These are phyloP conservation scores for Lasioglossum zephyrum DNA, from an alignment of 2,888 invertebrate genomes.

Conservation along the genomic window DNA sequence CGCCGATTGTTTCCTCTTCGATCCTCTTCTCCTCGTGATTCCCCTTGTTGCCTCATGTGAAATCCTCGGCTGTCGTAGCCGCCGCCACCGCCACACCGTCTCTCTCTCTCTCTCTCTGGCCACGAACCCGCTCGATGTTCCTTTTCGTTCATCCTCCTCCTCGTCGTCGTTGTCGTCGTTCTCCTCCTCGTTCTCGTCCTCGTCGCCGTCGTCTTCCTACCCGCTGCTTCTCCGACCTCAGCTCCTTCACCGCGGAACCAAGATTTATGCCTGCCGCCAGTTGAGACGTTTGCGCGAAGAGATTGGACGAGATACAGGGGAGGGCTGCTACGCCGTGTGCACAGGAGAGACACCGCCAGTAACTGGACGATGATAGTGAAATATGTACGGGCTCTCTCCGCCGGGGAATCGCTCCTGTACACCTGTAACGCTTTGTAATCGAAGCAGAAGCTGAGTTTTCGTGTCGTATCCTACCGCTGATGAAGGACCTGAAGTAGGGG, in stretches of 20 bases:
- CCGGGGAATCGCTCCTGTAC: conserved; percentile 48
- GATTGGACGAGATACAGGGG: conserved; percentile 71
- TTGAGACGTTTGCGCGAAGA: conserved; percentile 83
- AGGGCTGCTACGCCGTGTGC: conserved; percentile 60
- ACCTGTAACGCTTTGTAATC: conserved; percentile 62
- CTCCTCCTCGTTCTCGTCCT: conserved; percentile 22
- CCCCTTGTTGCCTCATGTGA: conserved; percentile 57
- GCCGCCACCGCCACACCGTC: conserved; percentile 4
- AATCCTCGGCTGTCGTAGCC: conserved; percentile 28
- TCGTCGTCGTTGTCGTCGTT: conserved; percentile 17
- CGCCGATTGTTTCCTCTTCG: conserved; percentile 80
- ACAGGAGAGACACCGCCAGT: conserved; percentile 52
- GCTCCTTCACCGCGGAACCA: conserved; percentile 68
- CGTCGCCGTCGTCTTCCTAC: conserved; percentile 43
- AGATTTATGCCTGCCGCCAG: conserved; percentile 82
- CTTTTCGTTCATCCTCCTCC: conserved; percentile 22
- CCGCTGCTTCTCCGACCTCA: conserved; percentile 37
- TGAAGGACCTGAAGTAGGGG: neutral
- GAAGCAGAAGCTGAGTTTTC: conserved; percentile 33
- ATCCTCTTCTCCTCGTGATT: conserved; percentile 63
- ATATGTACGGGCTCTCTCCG: conserved; percentile 55
- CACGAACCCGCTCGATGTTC: neutral
- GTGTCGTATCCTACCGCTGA: conserved; percentile 5
- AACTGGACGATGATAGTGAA: conserved; percentile 68
- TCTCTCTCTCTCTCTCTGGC: conserved; percentile 2